Conservation (phyloP, 2,113 vertebrate genomes). For the Leptocoma aspasia region DNA sequence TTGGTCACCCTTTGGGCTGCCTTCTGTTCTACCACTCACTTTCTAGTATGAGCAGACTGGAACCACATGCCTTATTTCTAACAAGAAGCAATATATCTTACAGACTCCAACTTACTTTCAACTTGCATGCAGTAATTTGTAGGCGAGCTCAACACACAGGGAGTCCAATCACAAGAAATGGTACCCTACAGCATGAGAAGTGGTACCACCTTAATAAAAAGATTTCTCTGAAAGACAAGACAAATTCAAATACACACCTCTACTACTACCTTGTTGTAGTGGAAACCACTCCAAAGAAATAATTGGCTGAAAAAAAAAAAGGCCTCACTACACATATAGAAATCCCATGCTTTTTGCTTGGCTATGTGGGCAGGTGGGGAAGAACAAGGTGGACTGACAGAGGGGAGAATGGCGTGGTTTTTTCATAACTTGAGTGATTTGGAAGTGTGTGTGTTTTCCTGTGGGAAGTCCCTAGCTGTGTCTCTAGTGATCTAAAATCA, state of each 20-base stretch:
- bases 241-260: neutral
- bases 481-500: constrained; percentile 39
- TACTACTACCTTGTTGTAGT: neutral
- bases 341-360: neutral
- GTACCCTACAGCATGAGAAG: neutral
- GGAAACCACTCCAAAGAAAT: neutral
- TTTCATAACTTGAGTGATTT: constrained; percentile 1
- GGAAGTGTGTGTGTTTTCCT: neutral
- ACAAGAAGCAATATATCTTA: neutral
- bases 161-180: neutral
- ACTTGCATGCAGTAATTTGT: neutral
- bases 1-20: neutral
- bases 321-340: neutral
- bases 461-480: constrained; percentile 3
- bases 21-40: neutral
- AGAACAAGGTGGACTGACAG: neutral
- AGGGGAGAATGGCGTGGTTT: neutral
- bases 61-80: neutral
- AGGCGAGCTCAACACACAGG: neutral
- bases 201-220: neutral
- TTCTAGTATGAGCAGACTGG: neutral
- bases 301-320: neutral
- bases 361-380: neutral
- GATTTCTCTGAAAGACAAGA: neutral
- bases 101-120: neutral